Conservation (phyloP, 2,888 invertebrate genomes). For the Aleiodes testaceus region DNA sequence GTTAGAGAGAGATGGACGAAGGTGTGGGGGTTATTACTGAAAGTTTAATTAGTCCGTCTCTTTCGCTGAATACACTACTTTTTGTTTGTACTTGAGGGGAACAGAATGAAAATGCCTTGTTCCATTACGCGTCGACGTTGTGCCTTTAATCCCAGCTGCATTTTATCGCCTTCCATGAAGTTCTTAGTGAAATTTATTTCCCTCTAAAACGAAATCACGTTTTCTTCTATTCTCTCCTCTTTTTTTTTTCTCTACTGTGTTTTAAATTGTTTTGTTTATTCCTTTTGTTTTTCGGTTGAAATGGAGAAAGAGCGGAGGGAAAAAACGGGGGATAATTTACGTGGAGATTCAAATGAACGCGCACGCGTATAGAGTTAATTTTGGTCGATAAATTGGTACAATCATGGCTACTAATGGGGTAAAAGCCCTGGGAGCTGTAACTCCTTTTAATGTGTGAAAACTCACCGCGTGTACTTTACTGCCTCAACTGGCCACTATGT, state of each 20-base stretch:
- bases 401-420: constrained; percentile 46
- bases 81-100: constrained; percentile 20
- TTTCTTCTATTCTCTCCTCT: neutral
- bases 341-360: constrained; percentile 25
- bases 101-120: constrained; percentile 19
- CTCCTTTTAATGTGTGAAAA: constrained; percentile 44
- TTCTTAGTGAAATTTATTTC: constrained; percentile 11
- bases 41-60: constrained; percentile 31
- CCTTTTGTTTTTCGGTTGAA: neutral
- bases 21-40: constrained; percentile 19
- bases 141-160: constrained; percentile 29
- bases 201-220: constrained; percentile 2
- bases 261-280: neutral
- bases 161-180: constrained; percentile 24
- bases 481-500: constrained; percentile 33
- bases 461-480: constrained; percentile 39
- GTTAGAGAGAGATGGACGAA: neutral
- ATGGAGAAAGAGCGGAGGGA: neutral
- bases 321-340: constrained; percentile 3
- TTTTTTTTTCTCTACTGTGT: neutral
- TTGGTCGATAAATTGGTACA: constrained; percentile 45
- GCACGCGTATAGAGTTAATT: constrained; percentile 24
- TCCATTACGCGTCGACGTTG: constrained; percentile 28
- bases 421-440: constrained; percentile 40
- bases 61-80: constrained; percentile 26